Evolutionary conservation across 2,797 vertebrate species (phyloP).

Genomic region (Lacerta agilis): DNA sequence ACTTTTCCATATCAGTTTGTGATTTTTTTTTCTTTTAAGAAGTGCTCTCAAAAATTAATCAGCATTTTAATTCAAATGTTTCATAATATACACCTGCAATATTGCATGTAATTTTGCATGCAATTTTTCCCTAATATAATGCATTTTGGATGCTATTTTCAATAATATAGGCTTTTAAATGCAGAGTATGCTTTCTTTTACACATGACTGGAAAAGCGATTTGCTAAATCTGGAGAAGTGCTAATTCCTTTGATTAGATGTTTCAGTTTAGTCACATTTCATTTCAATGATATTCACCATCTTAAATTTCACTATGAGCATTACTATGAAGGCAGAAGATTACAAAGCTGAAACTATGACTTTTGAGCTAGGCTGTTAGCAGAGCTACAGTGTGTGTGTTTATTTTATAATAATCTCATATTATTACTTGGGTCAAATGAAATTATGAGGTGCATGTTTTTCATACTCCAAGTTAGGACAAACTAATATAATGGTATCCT

Average conservation of each 20-base stretch:
- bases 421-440: constrained; percentile 20
- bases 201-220: too few species aligned
- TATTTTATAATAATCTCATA: constrained; percentile 16
- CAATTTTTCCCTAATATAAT: too few species aligned
- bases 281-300: background rate
- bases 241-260: background rate
- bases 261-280: background rate
- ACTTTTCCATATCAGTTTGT: too few species aligned
- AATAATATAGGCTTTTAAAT: too few species aligned
- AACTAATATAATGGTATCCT: background rate
- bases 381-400: background rate
- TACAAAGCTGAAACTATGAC: constrained; percentile 32
- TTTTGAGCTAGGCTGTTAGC: constrained; percentile 24
- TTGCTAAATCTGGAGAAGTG: too few species aligned
- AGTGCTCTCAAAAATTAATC: too few species aligned
- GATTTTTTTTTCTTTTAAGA: too few species aligned
- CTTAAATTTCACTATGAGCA: constrained; percentile 9
- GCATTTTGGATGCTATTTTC: too few species aligned
- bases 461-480: background rate
- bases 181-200: too few species aligned
- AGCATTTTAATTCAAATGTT: too few species aligned
- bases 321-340: constrained; percentile 18
- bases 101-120: too few species aligned
- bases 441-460: constrained; percentile 35
- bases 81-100: too few species aligned